Conservation (phyloP, 2,888 invertebrate genomes). For the Tipula vernalis region DNA sequence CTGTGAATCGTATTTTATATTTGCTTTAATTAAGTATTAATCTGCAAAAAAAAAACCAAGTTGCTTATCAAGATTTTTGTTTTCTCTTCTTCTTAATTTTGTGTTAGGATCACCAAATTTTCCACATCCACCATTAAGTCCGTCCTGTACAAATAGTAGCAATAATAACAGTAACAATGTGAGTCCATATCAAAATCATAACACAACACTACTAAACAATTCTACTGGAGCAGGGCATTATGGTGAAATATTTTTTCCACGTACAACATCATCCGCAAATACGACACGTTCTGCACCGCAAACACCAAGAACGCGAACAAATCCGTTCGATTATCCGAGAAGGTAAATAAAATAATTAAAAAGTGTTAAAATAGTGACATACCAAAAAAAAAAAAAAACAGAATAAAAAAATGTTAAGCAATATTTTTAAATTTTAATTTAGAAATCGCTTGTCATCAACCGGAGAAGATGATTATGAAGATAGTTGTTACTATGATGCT, state of each 20-base stretch:
- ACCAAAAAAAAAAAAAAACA: no score
- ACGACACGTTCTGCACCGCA: constrained; percentile 27
- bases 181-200: background rate
- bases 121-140: constrained; percentile 34
- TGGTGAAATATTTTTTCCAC: constrained; percentile 33
- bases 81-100: constrained; percentile 13
- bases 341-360: constrained; percentile 25
- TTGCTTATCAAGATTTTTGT: background rate
- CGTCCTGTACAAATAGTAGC: constrained; percentile 28
- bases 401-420: background rate
- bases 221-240: constrained; percentile 9
- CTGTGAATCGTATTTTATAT: background rate
- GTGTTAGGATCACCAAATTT: constrained; percentile 31
- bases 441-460: constrained; percentile 29
- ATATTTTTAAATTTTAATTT: background rate
- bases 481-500: constrained; percentile 19
- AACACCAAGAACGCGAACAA: constrained; percentile 27
- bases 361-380: background rate
- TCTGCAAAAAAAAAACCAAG: background rate
- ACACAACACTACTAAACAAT: background rate
- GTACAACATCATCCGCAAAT: constrained; percentile 21
- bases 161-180: constrained; percentile 24
- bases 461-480: constrained; percentile 32
- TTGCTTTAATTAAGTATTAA: background rate
- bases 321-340: constrained; percentile 30